Conservation (phyloP, 2,797 vertebrate species). For the Melanotaenia maccullochi region DNA sequence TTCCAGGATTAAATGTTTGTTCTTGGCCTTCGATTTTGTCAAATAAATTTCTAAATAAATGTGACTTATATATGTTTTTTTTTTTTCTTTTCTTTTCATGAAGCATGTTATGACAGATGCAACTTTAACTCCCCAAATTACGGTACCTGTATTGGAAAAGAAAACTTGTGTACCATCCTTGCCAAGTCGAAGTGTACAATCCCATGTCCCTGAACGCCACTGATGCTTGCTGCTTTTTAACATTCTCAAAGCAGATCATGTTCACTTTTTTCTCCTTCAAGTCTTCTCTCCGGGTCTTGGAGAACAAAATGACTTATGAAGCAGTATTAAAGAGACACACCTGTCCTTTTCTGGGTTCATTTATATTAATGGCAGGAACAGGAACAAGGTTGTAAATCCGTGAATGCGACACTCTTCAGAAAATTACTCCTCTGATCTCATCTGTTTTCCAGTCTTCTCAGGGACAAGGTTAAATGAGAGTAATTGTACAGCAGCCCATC, state of each 20-base stretch:
- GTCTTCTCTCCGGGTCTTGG: neutral
- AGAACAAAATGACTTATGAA: slow-evolving; percentile 25
- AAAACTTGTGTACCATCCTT: neutral
- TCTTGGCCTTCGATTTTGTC: no score
- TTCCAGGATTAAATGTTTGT: no score
- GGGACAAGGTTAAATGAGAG: slow-evolving; percentile 18
- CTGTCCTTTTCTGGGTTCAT: slow-evolving; percentile 29
- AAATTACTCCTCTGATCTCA: slow-evolving; percentile 48
- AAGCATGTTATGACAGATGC: no score
- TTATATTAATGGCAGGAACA: slow-evolving; percentile 33
- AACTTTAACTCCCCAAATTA: no score
- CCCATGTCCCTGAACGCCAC: neutral
- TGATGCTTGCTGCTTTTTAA: neutral
- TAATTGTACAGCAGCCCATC: slow-evolving; percentile 17
- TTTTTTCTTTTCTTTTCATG: no score
- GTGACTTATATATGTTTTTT: no score
- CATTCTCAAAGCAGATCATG: neutral
- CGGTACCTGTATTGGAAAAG: neutral
- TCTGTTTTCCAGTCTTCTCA: slow-evolving; percentile 26
- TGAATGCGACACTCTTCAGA: slow-evolving; percentile 23
- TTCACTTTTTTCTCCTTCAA: neutral
- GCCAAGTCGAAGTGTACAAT: neutral
- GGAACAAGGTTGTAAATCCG: slow-evolving; percentile 19
- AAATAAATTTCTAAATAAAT: no score
- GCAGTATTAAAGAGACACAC: slow-evolving; percentile 24